Base-by-base conservation (phyloP, 2,888 invertebrate genomes). In the Cantharis flavilabris region DNA sequence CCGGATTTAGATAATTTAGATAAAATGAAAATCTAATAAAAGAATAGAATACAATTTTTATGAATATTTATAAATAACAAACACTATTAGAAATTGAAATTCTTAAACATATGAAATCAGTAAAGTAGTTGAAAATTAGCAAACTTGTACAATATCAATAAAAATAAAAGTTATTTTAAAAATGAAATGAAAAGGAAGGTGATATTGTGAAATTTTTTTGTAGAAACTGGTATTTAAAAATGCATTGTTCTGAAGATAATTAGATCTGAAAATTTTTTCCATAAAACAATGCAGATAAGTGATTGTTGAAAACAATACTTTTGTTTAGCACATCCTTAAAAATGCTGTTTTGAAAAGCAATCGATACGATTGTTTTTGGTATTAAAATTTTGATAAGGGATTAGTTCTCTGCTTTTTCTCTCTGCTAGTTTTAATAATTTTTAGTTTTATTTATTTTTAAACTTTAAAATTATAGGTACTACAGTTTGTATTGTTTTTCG, bases 301-400 rank as follows among this genome's bases (percentile, higher is more conserved):
- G 70, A 75, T 75, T 64, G 75, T 33, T 71, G 13, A 71, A 73
- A 75, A 75, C 75, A 75, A 75, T 75, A 75, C 75, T 18, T 63
- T 75, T n/a, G 20, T 75, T 75, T 70, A n/a, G 13, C 2, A 49
- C 49, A 49, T 49, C 49, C 49, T 49, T 49, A 49, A 7, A 49
- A 33, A 13, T 33, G 33, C 11, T 33, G 11, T 4, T 33, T 49
- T n/a, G 2, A n/a, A 49, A 49, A 9, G n/a, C 49, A 49, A 49
- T 49, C 49, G 7, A 49, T 49, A 49, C n/a, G n/a, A 49, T 49
- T n/a, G 9, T 49, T 49, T 49, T 33, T 13, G 1, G 13, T 33
- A 33, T 33, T 13, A 13, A 33, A 33, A 13, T 33, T 33, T 49
- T 49, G 49, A 49, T n/a, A 49, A 49, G n/a, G 26, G 26, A 26